Conservation (phyloP, 2,113 vertebrate species). For the Fulmarus glacialis region DNA sequence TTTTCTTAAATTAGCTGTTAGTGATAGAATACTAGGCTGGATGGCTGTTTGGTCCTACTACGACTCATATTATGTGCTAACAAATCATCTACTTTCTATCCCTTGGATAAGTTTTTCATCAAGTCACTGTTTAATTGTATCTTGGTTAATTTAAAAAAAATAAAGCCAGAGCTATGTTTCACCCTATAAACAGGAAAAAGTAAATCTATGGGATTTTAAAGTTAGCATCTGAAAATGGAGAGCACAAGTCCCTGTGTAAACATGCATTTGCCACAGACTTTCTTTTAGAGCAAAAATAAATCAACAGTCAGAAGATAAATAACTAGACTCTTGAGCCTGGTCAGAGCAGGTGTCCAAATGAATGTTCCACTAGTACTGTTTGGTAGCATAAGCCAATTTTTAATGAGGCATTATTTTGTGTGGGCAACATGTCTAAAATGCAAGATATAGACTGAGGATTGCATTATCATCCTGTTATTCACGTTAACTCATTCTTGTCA, state of each 20-base stretch:
- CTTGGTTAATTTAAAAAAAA: background rate
- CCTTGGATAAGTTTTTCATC: background rate
- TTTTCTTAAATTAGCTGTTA: background rate
- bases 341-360: background rate
- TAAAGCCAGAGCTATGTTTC: background rate
- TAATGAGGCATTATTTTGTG: background rate
- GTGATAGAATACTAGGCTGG: background rate
- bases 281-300: background rate
- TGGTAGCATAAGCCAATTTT: background rate
- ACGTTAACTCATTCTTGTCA: background rate
- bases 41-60: background rate
- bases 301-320: background rate
- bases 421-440: background rate
- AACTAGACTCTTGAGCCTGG: background rate
- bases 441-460: background rate
- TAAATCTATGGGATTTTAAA: background rate
- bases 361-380: background rate
- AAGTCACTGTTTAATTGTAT: background rate
- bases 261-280: background rate
- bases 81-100: background rate
- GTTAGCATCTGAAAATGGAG: background rate
- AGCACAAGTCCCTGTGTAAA: background rate
- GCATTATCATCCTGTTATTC: background rate
- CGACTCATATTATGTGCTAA: background rate
- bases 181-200: background rate